A percentile compares a stretch with the other conserved stretches of the same genome.
These are phyloP conservation scores for Silurus lanzhouensis DNA, from an alignment of 2,797 vertebrate genomes.

Conservation along the genomic window DNA sequence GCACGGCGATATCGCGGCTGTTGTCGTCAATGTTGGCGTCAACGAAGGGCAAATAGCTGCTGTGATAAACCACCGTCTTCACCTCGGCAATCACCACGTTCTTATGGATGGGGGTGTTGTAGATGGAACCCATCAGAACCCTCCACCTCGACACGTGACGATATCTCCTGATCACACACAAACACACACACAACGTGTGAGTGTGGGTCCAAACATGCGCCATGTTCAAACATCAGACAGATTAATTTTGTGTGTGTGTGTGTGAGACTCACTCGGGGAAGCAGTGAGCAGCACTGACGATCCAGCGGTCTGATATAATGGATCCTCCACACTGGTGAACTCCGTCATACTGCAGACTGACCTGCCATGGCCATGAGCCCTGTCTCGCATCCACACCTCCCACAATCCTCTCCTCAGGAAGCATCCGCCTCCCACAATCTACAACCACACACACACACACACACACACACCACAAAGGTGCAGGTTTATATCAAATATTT, in stretches of 20 bases:
- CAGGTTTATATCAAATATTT: too few species aligned
- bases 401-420: constrained; percentile 86
- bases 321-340: constrained; percentile 90
- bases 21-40: constrained; percentile 87
- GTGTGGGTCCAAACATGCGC: not conserved
- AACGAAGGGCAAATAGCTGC: constrained; percentile 86
- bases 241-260: not conserved
- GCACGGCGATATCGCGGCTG: constrained; percentile 87
- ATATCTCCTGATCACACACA: constrained; percentile 73
- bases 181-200: not conserved
- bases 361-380: constrained; percentile 90
- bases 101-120: constrained; percentile 75
- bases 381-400: constrained; percentile 84
- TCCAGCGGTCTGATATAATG: constrained; percentile 87
- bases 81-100: constrained; percentile 78
- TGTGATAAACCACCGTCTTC: constrained; percentile 85
- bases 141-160: constrained; percentile 82
- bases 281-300: constrained; percentile 88
- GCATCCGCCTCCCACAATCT: constrained; percentile 88
- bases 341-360: constrained; percentile 87
- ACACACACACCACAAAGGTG: too few species aligned
- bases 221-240: not conserved
- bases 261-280: constrained; percentile 82
- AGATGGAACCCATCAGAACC: constrained; percentile 83
- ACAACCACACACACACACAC: not conserved